Percentiles rank a stretch among this genome's conserved stretches.
Conservation (phyloP, 2,113 vertebrate species). For the Psittacula cyanocephala region DNA sequence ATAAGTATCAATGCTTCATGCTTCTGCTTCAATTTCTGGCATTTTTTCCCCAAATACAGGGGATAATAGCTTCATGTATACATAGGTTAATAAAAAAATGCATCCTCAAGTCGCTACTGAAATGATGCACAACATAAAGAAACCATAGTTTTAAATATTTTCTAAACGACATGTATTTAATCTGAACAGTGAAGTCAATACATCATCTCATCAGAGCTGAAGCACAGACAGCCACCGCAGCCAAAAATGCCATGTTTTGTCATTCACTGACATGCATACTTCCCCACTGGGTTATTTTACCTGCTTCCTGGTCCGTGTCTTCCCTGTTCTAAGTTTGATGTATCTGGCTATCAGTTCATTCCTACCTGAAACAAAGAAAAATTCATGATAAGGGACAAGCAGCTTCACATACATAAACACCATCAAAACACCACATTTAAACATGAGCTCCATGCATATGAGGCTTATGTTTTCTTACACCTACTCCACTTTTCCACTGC, state of each 20-base stretch:
- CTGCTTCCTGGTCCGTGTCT: slow-evolving; percentile 99
- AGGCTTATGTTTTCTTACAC: not conserved
- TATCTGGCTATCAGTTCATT: slow-evolving; percentile 99
- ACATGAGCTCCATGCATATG: accelerated
- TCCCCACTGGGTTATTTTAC: slow-evolving; percentile 78
- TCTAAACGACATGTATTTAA: slow-evolving; percentile 12
- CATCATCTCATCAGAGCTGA: slow-evolving; percentile 69
- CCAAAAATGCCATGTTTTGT: slow-evolving; percentile 67
- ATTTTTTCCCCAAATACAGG: not conserved
- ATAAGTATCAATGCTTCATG: not conserved
- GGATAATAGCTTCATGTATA: not conserved
- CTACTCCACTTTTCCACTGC: not conserved
- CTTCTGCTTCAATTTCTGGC: not conserved
- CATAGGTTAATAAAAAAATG: slow-evolving; percentile 3
- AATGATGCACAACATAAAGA: slow-evolving; percentile 45
- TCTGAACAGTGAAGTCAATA: slow-evolving; percentile 52
- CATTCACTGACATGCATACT: slow-evolving; percentile 71
- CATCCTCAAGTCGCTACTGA: slow-evolving; percentile 38
- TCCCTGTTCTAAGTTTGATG: slow-evolving; percentile 98
- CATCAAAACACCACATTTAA: not conserved
- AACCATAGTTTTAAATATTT: not conserved
- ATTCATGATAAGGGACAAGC: slow-evolving; percentile 54
- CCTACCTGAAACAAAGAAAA: slow-evolving; percentile 88
- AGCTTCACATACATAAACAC: not conserved
- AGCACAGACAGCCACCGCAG: slow-evolving; percentile 77